Evolutionary conservation across 2,113 vertebrate species (phyloP).

Genomic region (Heterotilapia buettikoferi): DNA sequence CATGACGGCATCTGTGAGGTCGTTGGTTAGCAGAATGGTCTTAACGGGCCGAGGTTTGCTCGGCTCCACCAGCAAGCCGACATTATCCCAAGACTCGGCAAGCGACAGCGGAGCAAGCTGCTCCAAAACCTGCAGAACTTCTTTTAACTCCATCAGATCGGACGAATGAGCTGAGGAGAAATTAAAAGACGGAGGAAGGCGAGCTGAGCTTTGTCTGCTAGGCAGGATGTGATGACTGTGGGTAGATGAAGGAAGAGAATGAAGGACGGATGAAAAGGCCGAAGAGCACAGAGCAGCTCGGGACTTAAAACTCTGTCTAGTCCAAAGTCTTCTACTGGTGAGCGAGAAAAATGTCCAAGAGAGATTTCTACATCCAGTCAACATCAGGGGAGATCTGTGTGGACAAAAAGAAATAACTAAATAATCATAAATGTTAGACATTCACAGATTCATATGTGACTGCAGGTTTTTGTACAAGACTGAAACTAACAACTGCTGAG

Average conservation of each 20-base stretch:
- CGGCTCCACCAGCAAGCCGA: conserved; percentile 89
- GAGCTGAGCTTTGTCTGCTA: not conserved
- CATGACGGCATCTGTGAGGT: conserved; percentile 87
- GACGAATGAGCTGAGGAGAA: not conserved
- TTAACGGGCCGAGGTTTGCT: conserved; percentile 76
- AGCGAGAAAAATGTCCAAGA: conserved; percentile 15
- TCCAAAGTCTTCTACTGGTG: not conserved
- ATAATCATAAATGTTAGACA: not conserved
- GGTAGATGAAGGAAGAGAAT: not conserved
- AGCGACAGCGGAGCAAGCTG: conserved; percentile 81
- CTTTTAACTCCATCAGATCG: conserved; percentile 76
- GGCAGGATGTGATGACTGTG: not conserved
- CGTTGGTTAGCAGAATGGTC: conserved; percentile 86
- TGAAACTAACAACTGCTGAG: not conserved
- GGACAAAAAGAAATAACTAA: not conserved
- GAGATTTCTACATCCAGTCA: conserved; percentile 23
- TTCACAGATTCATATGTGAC: not conserved
- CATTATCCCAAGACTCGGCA: conserved; percentile 94
- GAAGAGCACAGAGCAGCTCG: not conserved
- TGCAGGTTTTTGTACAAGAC: not conserved
- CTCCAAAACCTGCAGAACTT: conserved; percentile 77
- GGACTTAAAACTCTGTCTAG: not conserved
- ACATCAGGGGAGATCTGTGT: conserved; percentile 56
- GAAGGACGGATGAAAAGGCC: not conserved
- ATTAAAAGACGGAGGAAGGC: not conserved